These are phyloP conservation scores for Temnothorax rugatulus DNA, from an alignment of 2,888 invertebrate species.

Conservation along the genomic window DNA sequence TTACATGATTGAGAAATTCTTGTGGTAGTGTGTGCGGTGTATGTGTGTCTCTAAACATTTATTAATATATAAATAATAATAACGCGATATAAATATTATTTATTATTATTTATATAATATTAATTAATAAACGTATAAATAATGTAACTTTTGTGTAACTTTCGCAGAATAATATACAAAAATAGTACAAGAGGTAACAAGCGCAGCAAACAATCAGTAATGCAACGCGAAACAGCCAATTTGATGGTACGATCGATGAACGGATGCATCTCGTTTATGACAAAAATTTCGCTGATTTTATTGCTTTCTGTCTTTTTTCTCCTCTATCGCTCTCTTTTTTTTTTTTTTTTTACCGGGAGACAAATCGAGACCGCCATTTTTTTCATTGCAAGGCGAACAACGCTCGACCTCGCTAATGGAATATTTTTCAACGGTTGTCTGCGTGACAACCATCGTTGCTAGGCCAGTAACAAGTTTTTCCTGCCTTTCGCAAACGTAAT, in stretches of 20 bases:
- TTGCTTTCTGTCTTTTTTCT: conserved; percentile 26
- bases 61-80: conserved; percentile 16
- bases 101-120: not conserved
- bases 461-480: conserved; percentile 26
- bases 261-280: conserved; percentile 16
- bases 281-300: conserved; percentile 36
- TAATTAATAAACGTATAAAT: conserved; percentile 14
- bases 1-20: not conserved
- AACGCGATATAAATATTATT: not conserved
- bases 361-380: conserved; percentile 16
- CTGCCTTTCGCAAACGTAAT: not conserved
- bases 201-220: conserved; percentile 6
- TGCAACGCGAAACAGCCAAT: conserved; percentile 12
- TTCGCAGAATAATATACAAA: conserved; percentile 18
- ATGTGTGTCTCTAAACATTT: not conserved
- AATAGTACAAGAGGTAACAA: not conserved
- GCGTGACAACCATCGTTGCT: conserved; percentile 20
- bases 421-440: conserved; percentile 39
- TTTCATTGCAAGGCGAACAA: conserved; percentile 38
- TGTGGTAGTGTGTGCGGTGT: not conserved
- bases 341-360: not conserved
- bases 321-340: not conserved
- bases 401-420: conserved; percentile 36
- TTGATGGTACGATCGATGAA: conserved; percentile 9
- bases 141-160: not conserved